phyloP scores from a whole-genome alignment of 2,888 invertebrate species.

The Brenthis ino region DNA sequence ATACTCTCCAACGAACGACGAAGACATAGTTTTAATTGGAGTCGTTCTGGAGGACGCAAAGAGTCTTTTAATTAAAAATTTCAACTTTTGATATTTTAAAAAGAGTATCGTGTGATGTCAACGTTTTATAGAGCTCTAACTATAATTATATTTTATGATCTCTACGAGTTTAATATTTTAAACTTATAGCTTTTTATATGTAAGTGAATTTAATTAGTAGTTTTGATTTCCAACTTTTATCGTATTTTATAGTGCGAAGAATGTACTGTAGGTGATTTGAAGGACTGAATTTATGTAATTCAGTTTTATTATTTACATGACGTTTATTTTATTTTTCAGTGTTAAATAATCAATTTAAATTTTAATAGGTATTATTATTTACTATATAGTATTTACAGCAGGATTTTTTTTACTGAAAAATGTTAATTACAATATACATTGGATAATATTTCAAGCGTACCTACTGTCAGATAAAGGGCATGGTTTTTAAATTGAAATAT shows the following conservation, averaged over 20 bases:
- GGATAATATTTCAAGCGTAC: no score
- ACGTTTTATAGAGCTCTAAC: conserved; percentile 19
- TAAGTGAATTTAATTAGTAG: conserved; percentile 14
- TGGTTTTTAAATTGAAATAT: no score
- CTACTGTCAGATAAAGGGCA: no score
- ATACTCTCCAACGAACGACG: conserved; percentile 55
- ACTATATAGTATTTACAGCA: no score
- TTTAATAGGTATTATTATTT: no score
- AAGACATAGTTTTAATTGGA: conserved; percentile 80
- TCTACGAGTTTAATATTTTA: conserved; percentile 10
- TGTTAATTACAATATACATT: no score
- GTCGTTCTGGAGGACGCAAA: conserved; percentile 67
- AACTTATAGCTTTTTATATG: conserved; percentile 6
- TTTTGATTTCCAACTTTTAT: conserved; percentile 3
- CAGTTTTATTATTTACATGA: no score
- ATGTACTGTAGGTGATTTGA: conserved; percentile 15
- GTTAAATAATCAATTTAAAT: no score
- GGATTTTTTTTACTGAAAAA: no score
- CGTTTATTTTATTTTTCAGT: no score
- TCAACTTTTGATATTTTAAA: conserved; percentile 40
- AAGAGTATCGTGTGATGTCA: conserved; percentile 26
- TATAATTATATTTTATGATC: conserved; percentile 15
- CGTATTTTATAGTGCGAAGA: conserved; percentile 12
- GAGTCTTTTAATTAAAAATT: conserved; percentile 77
- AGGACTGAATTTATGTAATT: neutral